Base-by-base conservation (phyloP, 2,797 vertebrate species). In the Sebastes wilsoni region DNA sequence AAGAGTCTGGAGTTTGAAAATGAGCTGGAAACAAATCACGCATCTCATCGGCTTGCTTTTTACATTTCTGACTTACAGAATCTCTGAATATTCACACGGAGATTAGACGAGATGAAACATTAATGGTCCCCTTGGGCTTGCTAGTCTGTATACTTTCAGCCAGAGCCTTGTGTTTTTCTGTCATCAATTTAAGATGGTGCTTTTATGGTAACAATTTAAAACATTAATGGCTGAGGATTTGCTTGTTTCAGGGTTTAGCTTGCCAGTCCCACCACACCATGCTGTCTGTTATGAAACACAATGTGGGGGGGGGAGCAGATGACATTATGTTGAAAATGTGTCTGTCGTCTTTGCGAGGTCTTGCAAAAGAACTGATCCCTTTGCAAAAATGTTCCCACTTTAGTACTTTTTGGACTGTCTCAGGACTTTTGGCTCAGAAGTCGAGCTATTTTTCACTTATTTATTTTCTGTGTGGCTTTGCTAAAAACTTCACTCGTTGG, bases 161-260 rank as follows among this genome's bases (percentile, higher is more conserved):
- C 56, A 68, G 27, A 2, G 52, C 52, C 23, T 67, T 30, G 62
- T 72, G 46, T 69, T 88, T 79, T 78, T 60, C 77, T 70, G 34
- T 78, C 75, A 78, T 80, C 23, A 55, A 10, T 71, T 60, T 36
- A 72, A 86, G 77, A 80, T 34, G 25, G 25, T 77, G 65, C 65
- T 75, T 86, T 84, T 67, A 68, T 83, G 34, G 36, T 55, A 68
- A 66, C 32, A 73, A 16, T 66, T 61, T 75, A 30, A 77, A 79
- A 59, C 34, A 75, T 55, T 66, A 82, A 81, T 65, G 54, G 23
- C 30, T n/a, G 18, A 36, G 30, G 49, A 58, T 75, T 60, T 75
- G 32, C 60, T 69, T 25, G 59, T 81, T 81, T 71, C 38, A 28
- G 49, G n/a, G n/a, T 79, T 89, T 10, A 11, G 46, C 54, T 20